Percentiles rank a stretch among this genome's conserved stretches.
Evolutionary conservation across 2,113 vertebrate genomes (phyloP).

Genomic region (Neogobius melanostomus): DNA sequence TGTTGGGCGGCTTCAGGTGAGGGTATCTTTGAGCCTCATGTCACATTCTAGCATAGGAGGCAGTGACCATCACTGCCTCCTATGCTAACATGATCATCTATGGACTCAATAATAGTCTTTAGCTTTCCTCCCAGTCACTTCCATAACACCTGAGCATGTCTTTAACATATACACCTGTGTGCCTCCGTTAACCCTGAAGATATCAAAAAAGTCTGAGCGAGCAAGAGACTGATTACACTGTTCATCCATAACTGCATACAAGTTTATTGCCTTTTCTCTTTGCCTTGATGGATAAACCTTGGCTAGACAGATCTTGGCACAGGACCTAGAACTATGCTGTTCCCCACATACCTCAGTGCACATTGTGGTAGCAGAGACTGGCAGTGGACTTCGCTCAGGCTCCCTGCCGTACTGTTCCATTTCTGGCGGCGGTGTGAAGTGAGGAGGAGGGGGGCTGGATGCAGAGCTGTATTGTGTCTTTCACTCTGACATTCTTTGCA

Average conservation of each 20-base stretch:
- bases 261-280: not conserved
- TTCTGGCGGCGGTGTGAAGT: not conserved
- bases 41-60: not conserved
- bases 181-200: not conserved
- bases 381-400: not conserved
- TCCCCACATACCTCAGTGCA: slow-evolving; percentile 9
- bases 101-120: slow-evolving; percentile 1
- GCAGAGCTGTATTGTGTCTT: not conserved
- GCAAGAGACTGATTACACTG: slow-evolving; percentile 13
- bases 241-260: slow-evolving; percentile 10
- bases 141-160: not conserved
- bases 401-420: not conserved
- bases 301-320: slow-evolving; percentile 2
- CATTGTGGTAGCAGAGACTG: no score
- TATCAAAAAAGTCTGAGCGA: not conserved
- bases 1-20: not conserved
- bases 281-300: slow-evolving; percentile 8
- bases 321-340: not conserved
- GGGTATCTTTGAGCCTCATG: not conserved
- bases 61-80: no score
- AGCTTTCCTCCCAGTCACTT: not conserved
- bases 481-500: slow-evolving; percentile 7
- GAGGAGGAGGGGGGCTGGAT: not conserved
- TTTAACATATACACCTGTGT: not conserved
- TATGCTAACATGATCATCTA: not conserved